Base-by-base conservation (phyloP, 92 coral and sea anemone species). In the Epizoanthus fatuus region DNA sequence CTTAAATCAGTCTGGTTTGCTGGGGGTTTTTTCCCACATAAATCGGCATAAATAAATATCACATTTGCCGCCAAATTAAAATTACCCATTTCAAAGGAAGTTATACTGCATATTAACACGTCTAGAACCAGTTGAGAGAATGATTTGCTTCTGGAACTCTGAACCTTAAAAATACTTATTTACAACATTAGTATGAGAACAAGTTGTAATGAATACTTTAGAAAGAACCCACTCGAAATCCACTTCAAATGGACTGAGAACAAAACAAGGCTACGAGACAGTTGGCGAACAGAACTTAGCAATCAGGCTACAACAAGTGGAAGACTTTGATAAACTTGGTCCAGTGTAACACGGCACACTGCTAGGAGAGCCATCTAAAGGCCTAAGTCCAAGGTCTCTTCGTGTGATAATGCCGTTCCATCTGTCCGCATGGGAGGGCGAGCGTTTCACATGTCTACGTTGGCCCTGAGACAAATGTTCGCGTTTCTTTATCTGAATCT, bases 271-370 rank as follows among this genome's bases (percentile, higher is more conserved):
- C 80, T 71, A 87, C 75, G 91, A 57, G 65, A 87, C 91, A 10
- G 94, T 83, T 4, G 90, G 85, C 42, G 71, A 86, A 84, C 94
- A 88, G 69, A 94, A 91, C 64, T 85, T 88, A 12, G 95, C 60
- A 81, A 90, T 88, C 14, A 90, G 68, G 67, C 83, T 85, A 78
- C 94, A 63, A 59, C 93, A 90, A 38, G 62, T 77, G 62, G 82
- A 10, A 37, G 82, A 62, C 15, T 37, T 60, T 60, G 82, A 35
- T 77, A 77, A 8, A 25, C 70, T 58, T 12, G 38, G 42, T 15
- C 19, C 49, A 25, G 49, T 25, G n/a, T 66, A 66, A 19, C 72
- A 35, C 9, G 47, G 72, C 15, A 42, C 71, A 3, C 40, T 77
- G 0, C 32, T 19, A 20, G 82, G 68, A 11, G 82, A 77, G 58